Evolutionary conservation across 2,888 invertebrate genomes (phyloP).

Genomic region (Teinopalpus imperialis): DNA sequence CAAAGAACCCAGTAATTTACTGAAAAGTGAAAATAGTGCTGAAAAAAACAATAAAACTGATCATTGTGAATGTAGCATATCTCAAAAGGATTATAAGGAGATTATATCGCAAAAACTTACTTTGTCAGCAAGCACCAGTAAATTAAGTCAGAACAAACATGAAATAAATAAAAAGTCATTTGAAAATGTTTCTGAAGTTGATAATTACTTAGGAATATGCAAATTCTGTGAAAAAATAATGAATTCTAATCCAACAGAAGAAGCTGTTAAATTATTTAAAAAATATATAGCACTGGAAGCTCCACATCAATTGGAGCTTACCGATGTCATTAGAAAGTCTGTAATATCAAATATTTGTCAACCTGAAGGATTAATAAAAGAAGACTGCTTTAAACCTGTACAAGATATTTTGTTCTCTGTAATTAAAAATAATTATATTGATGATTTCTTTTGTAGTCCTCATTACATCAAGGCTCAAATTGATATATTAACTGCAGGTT

Average conservation of each 20-base stretch:
- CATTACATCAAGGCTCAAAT: constrained; percentile 96
- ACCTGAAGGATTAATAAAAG: constrained; percentile 84
- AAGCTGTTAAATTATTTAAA: constrained; percentile 88
- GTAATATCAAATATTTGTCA: constrained; percentile 86
- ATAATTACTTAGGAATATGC: constrained; percentile 34
- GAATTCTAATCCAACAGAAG: constrained; percentile 64
- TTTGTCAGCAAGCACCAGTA: constrained; percentile 46
- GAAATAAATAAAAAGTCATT: constrained; percentile 58
- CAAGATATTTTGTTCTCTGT: constrained; percentile 85
- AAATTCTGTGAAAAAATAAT: constrained; percentile 39
- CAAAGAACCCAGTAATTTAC: constrained; percentile 27
- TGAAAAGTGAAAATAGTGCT: constrained; percentile 42
- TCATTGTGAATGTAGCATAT: constrained; percentile 43
- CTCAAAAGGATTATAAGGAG: constrained; percentile 38
- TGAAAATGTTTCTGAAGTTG: constrained; percentile 52
- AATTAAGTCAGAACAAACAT: constrained; percentile 39
- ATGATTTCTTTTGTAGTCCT: constrained; percentile 91
- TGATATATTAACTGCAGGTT: constrained; percentile 91
- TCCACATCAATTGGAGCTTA: constrained; percentile 81
- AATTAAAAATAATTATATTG: constrained; percentile 89
- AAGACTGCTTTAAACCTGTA: constrained; percentile 87
- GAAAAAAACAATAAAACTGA: constrained; percentile 59
- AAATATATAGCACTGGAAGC: constrained; percentile 89
- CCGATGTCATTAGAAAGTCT: constrained; percentile 80
- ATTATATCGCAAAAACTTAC: constrained; percentile 44